Evolutionary conservation across 2,797 vertebrate genomes (phyloP).

Genomic region (Fistularia tabacaria): DNA sequence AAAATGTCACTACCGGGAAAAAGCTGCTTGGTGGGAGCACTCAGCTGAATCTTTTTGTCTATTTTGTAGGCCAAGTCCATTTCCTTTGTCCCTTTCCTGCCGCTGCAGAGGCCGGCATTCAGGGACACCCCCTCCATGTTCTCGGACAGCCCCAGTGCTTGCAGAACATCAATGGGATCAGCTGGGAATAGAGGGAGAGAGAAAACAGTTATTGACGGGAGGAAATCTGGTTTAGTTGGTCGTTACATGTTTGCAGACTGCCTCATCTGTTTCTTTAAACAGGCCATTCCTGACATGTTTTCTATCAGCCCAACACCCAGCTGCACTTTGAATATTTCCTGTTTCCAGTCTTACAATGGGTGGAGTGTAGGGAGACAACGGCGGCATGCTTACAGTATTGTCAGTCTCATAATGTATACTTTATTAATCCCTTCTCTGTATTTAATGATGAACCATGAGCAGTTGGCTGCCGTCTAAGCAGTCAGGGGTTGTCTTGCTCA

Average conservation of each 20-base stretch:
- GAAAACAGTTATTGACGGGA: conserved; percentile 10
- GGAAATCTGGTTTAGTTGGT: conserved; percentile 1
- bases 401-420: no score
- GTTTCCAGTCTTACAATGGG: conserved; percentile 6
- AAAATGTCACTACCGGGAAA: conserved; percentile 77
- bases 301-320: not conserved
- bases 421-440: no score
- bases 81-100: conserved; percentile 68
- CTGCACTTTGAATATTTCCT: conserved; percentile 7
- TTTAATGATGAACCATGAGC: no score
- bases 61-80: conserved; percentile 81
- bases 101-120: conserved; percentile 81
- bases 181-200: conserved; percentile 52
- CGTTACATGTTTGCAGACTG: conserved; percentile 13
- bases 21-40: conserved; percentile 80
- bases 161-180: conserved; percentile 77
- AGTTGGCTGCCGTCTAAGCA: no score
- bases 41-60: conserved; percentile 78
- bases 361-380: not conserved
- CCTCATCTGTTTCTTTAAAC: conserved; percentile 7
- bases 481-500: no score
- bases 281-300: conserved; percentile 1
- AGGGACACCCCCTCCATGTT: conserved; percentile 76
- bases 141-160: conserved; percentile 73
- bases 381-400: conserved; percentile 22